Evolutionary conservation across 2,113 vertebrate species (phyloP), one percentile per base, ranked within the genome.

Genomic region (Montifringilla adamsi): DNA sequence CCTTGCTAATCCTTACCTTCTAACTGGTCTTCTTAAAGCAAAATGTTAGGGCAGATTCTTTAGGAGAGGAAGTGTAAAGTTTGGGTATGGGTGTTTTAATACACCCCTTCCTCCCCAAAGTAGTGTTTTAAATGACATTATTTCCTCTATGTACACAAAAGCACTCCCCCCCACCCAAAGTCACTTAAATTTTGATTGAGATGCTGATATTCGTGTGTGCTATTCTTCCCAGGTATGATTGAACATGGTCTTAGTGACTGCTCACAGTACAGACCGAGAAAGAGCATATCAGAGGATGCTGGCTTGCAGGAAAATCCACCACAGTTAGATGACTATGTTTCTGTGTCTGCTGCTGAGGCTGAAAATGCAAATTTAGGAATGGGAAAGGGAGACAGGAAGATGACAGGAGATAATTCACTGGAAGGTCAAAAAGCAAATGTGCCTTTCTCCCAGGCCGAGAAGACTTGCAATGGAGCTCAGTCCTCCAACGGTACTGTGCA

Each of bases 161-260:
- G 7, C 24, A n/a, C 22, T 41, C 2, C 10, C 4, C 3, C 8
- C 8, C 13, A 63, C 9, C 19, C n/a, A 15, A 62, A 76, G 27
- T 62, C 7, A 44, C 19, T 60, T 39, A 14, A 21, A 13, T 64
- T 41, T 37, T 22, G 37, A 0, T 8, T 43, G 55, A 87, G 56
- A 20, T 70, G 50, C 43, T 94, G 60, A 37, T 70, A 33, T 2
- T 82, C 0, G 0, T 37, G 11, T 11, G 2, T 90, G 55, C 47
- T 82, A 15, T 73, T 50, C 76, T 82, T 97, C 95, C 31, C 84
- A 99, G 99, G 99, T 58, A 98, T 99, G 99, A 98, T 99, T 41
- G 99, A 99, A 87, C 99, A 99, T 53, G 99, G 99, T 87, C 98
- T 99, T 79, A 98, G 97, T 63, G 99, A 99, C 97, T 98, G 98